Percentiles rank a stretch among this genome's conserved stretches.
phyloP scores from a whole-genome alignment of 2,888 invertebrate species.

The Hypselothyrea guttata region DNA sequence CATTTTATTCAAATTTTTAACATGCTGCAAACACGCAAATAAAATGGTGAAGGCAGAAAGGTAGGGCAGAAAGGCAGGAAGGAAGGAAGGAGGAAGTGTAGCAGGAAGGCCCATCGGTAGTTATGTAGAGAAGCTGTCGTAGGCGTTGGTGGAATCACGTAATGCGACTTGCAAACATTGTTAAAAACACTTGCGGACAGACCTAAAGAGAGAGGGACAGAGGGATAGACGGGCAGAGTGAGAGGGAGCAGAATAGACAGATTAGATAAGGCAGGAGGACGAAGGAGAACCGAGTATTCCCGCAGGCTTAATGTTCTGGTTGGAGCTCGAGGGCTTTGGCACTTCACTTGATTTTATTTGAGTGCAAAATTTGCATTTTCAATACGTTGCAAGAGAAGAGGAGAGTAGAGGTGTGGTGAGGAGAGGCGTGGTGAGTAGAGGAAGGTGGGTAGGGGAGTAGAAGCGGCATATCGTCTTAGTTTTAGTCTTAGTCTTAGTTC shows the following conservation, averaged over 20 bases:
- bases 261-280: not conserved
- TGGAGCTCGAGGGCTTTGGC: constrained; percentile 1
- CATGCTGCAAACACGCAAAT: constrained; percentile 64
- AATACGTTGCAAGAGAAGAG: constrained; percentile 34
- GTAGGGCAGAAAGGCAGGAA: not conserved
- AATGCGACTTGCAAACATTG: constrained; percentile 76
- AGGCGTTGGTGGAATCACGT: constrained; percentile 70
- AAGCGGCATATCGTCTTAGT: constrained; percentile 13
- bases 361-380: constrained; percentile 67
- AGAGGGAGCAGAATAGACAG: too few relatives aligned
- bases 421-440: not conserved
- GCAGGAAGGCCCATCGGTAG: not conserved
- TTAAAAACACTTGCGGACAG: constrained; percentile 68
- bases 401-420: not conserved
- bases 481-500: not conserved
- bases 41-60: not conserved
- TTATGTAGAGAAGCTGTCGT: constrained; percentile 17
- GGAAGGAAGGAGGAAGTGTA: not conserved
- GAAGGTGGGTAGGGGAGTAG: constrained; percentile 6
- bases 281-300: not conserved
- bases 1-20: constrained; percentile 70
- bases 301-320: constrained; percentile 1
- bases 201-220: constrained; percentile 24
- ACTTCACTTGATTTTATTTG: constrained; percentile 56
- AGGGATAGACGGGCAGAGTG: too few relatives aligned